Base-by-base conservation (phyloP, 1,140 invertebrate species). In the Bilobella aurantiaca region DNA sequence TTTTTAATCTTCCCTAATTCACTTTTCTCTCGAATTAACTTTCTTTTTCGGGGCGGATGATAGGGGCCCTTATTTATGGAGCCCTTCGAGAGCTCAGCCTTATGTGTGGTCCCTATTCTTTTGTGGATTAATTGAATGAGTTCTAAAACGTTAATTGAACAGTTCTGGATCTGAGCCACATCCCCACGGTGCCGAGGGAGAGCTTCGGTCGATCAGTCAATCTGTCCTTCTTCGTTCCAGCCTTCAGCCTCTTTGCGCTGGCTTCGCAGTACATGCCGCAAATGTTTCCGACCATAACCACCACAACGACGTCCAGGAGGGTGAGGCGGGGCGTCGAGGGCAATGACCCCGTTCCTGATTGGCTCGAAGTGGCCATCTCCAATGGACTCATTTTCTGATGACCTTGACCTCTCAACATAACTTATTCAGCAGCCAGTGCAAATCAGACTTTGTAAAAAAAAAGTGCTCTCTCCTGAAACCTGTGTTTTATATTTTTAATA, bases 211-310 rank as follows among this genome's bases (percentile, higher is more conserved):
- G 70, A 2, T 68, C 67, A 21, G 68, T 72, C 28, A 72, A 72
- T 30, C 49, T 72, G 49, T 65, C 62, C 18, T 72, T 72, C 25
- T 72, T 72, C 66, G 66, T 72, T n/a, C 70, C 70, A 1, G 70
- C 70, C 28, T 72, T 72, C 62, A 65, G 63, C 46, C 47, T 72
- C 0, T 69, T 72, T 47, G 63, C 67, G 12, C 60, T 72, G 3
- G 67, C 68, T n/a, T 65, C 58, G 29, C 67, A 72, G 59, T 63
- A 63, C 18, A 68, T 72, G 65, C 70, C 70, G 2, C 67, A 72
- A 61, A 72, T 72, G 63, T 72, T 71, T 46, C 70, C 70, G n/a
- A 37, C 63, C 3, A 32, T 70, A 14, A 67, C 69, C 16, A 56
- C 70, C 1, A 69, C 70, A 21, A 63, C 70, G n/a, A 63, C 67